phyloP scores from a whole-genome alignment of 2,113 vertebrate species.

The Psephotus haematonotus region DNA sequence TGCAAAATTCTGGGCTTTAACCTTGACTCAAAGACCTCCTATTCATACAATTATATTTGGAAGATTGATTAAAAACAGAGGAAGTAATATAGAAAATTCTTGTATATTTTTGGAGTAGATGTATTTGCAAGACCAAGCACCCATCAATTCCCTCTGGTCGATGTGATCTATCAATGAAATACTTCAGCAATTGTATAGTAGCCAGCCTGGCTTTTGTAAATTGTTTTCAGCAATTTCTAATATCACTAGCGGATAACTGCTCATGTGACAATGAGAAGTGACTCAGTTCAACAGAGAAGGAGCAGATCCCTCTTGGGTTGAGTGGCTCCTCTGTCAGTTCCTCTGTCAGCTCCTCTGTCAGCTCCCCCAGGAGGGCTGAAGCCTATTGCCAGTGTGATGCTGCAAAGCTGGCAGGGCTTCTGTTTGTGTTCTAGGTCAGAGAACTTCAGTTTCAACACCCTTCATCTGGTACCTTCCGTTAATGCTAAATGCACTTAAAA shows the following conservation, averaged over 20 bases:
- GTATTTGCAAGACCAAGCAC: neutral
- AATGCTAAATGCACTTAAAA: neutral
- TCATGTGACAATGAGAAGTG: neutral
- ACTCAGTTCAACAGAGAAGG: neutral
- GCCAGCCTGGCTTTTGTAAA: neutral
- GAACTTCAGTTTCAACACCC: neutral
- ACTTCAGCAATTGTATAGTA: neutral
- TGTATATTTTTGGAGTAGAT: neutral
- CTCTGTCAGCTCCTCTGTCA: neutral
- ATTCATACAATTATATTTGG: neutral
- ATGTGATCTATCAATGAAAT: neutral
- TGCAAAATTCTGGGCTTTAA: neutral
- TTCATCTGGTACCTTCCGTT: neutral
- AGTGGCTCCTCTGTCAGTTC: neutral
- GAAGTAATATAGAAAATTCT: neutral
- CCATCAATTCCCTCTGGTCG: neutral
- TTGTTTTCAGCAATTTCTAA: neutral
- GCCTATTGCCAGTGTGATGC: rapidly evolving
- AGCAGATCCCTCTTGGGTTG: neutral
- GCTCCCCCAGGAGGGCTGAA: neutral
- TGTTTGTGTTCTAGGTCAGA: neutral
- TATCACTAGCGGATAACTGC: neutral
- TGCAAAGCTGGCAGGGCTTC: neutral
- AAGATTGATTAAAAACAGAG: neutral
- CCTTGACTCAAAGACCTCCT: neutral